Conservation (phyloP, 2,888 invertebrate genomes). For the Erebia palarica region DNA sequence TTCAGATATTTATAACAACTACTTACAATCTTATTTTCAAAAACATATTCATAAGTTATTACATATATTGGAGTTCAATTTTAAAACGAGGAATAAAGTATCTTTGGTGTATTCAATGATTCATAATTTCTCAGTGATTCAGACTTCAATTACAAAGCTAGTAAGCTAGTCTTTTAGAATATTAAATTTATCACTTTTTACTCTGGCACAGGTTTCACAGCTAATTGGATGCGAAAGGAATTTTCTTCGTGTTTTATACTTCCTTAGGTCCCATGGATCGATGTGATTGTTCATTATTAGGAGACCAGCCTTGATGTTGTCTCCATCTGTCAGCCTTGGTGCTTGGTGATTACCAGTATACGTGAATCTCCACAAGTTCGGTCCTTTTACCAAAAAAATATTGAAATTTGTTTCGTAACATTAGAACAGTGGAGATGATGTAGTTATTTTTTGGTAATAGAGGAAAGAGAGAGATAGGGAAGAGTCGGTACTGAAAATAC, state of each 20-base stretch:
- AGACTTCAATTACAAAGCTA: not conserved
- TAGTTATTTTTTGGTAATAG: too few relatives aligned
- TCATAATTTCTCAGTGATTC: not conserved
- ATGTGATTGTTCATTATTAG: too few relatives aligned
- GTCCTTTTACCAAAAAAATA: not conserved
- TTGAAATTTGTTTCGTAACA: not conserved
- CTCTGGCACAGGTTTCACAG: not conserved
- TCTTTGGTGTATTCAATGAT: not conserved
- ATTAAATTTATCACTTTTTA: constrained; percentile 1
- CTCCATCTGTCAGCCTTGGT: too few relatives aligned
- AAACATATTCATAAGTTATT: too few relatives aligned
- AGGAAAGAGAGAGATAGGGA: not conserved
- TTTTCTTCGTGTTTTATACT: not conserved
- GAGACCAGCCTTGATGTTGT: too few relatives aligned
- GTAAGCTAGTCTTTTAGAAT: not conserved
- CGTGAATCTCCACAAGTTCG: too few relatives aligned
- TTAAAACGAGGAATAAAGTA: not conserved
- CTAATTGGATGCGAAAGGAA: constrained; percentile 5
- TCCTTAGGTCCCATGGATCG: not conserved
- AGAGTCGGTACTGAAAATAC: constrained; percentile 48
- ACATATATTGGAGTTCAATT: too few relatives aligned
- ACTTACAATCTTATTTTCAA: too few relatives aligned
- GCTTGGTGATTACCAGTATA: too few relatives aligned
- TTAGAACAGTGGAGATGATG: not conserved
- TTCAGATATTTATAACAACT: too few relatives aligned